phyloP scores from a whole-genome alignment of 2,888 invertebrate species.

The Callinectes sapidus region DNA sequence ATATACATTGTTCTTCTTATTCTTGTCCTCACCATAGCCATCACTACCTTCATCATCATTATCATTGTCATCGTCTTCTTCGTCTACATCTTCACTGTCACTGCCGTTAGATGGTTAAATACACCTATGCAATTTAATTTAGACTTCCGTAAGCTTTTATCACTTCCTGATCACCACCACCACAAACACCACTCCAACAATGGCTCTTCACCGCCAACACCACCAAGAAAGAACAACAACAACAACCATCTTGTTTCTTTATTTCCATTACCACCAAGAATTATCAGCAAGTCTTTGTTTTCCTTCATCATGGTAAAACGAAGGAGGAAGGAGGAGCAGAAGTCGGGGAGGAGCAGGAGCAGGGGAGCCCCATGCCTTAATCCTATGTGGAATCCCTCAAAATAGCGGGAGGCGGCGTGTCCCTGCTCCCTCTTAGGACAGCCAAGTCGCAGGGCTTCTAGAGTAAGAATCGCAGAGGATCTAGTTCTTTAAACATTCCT shows the following conservation, averaged over 20 bases:
- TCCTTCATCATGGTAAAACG: neutral
- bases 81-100: neutral
- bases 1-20: no score
- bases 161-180: neutral
- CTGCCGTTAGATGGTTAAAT: neutral
- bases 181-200: neutral
- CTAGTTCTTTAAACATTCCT: slow-evolving; percentile 58
- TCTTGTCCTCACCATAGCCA: neutral
- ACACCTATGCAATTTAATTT: neutral
- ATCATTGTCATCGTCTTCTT: neutral
- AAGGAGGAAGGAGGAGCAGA: neutral
- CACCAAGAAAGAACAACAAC: neutral
- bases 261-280: neutral
- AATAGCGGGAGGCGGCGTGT: slow-evolving; percentile 6
- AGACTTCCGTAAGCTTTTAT: no score
- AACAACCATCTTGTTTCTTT: neutral
- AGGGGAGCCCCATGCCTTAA: neutral
- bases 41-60: neutral
- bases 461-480: slow-evolving; percentile 50
- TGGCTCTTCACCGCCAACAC: neutral
- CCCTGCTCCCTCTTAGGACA: neutral
- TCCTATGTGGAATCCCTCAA: slow-evolving; percentile 1
- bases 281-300: neutral
- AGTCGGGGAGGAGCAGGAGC: neutral
- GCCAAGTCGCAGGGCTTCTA: slow-evolving; percentile 19